Evolutionary conservation across 2,888 invertebrate species (phyloP).

Genomic region (Agrochola lychnidis): DNA sequence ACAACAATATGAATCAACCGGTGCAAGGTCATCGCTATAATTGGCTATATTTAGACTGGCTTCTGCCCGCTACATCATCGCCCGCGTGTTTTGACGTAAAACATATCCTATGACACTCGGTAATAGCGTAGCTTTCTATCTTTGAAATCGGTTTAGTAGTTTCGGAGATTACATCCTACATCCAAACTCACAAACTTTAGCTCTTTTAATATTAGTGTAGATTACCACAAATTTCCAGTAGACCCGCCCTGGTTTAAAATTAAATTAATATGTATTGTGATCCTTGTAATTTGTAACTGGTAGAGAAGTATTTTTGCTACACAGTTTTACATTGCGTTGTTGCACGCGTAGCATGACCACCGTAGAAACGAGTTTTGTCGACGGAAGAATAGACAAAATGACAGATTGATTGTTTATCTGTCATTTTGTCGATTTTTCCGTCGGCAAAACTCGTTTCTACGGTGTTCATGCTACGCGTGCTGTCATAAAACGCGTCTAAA

Average conservation of each 20-base stretch:
- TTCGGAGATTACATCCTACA: background rate
- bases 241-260: background rate
- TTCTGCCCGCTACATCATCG: too few species aligned
- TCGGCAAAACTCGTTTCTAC: too few species aligned
- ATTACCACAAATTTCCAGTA: background rate
- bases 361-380: too few species aligned
- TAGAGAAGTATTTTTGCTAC: background rate
- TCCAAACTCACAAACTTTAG: background rate
- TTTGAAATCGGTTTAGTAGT: too few species aligned
- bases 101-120: too few species aligned
- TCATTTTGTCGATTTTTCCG: too few species aligned
- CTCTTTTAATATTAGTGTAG: background rate
- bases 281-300: background rate
- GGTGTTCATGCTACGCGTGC: too few species aligned
- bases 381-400: too few species aligned
- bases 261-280: background rate
- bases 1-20: constrained; percentile 13
- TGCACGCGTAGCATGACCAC: too few species aligned
- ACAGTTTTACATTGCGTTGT: background rate
- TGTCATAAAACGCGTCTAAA: background rate
- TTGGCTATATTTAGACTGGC: constrained; percentile 16
- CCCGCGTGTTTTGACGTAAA: too few species aligned
- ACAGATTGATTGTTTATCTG: too few species aligned
- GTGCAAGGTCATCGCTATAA: constrained; percentile 32
- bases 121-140: too few species aligned